Base-by-base conservation (phyloP, 2,113 vertebrate species). In the Paradoxurus hermaphroditus region DNA sequence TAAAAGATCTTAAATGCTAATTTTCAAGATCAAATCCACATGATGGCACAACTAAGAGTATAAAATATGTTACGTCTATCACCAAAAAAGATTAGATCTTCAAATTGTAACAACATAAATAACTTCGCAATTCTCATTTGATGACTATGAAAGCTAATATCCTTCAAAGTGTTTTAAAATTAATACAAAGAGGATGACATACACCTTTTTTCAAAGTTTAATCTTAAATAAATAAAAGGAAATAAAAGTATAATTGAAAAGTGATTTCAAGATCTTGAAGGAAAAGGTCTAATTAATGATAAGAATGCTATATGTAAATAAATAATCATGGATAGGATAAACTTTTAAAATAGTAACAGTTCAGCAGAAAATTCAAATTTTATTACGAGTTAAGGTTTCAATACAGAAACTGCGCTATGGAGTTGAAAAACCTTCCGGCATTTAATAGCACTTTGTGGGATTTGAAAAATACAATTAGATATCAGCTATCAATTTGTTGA, bases 401-500 rank as follows among this genome's bases (percentile, higher is more conserved):
- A 27, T 82, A 86, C 11, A 83, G 65, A 89, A 86, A 86, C 7
- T 83, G 81, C 79, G 49, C 31, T 83, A 41, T 68, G 39, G 81
- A 73, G 25, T 85, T 95, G n/a, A 82, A 34, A 94, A 82, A 79
- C 39, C 79, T 94, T 29, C 63, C 23, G 23, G 23, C 19, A 65
- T 78, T 92, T 90, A 85, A 46, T 31, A 96, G 44, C 84, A 77
- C 5, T 51, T 72, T 78, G 19, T 2, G 19, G 46, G 31, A 19
- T 67, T 41, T 78, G 15, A 92, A 93, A 96, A 97, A 81, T 67
- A 90, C 9, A 82, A 18, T 84, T 96, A 96, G 70, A 29, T 82
- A 91, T 78, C 51, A 89, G 59, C 65, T 93, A 91, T 77, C 86
- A 90, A 49, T 94, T 90, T 93, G 41, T 93, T 96, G 90, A 97